Evolutionary conservation across 2,888 invertebrate species (phyloP).

Genomic region (Sycophila texana): DNA sequence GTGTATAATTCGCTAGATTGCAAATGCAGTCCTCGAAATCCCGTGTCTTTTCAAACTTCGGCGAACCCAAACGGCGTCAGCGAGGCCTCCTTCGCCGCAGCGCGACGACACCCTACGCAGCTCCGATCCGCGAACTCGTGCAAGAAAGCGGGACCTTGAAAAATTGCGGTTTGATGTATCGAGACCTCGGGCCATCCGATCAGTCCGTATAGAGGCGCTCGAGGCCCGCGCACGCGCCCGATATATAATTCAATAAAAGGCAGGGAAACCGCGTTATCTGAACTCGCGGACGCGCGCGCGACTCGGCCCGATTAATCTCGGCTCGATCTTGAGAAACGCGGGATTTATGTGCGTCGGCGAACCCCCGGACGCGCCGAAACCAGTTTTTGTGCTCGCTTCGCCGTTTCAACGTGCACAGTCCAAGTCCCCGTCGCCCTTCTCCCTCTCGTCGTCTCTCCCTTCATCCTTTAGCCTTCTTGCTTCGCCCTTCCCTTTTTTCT

Average conservation of each 20-base stretch:
- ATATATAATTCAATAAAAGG: slow-evolving; percentile 67
- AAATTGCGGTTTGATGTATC: slow-evolving; percentile 33
- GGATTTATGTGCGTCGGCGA: slow-evolving; percentile 65
- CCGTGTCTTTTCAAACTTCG: too few species aligned
- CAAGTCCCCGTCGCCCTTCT: background rate
- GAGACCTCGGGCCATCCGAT: background rate
- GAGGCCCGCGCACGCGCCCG: background rate
- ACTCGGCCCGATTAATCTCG: slow-evolving; percentile 68
- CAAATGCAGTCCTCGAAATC: background rate
- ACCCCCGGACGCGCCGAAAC: slow-evolving; percentile 58
- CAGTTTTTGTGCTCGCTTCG: slow-evolving; percentile 60
- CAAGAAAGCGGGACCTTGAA: slow-evolving; percentile 26
- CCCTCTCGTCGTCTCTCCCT: background rate
- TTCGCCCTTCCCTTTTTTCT: slow-evolving; percentile 24
- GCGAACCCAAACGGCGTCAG: too few species aligned
- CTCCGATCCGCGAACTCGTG: too few species aligned
- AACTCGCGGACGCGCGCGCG: slow-evolving; percentile 57
- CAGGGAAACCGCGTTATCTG: slow-evolving; percentile 63
- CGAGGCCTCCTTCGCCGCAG: background rate
- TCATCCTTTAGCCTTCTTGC: slow-evolving; percentile 15
- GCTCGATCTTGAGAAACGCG: slow-evolving; percentile 68
- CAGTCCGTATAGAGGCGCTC: background rate
- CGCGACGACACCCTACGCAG: background rate
- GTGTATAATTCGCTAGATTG: too few species aligned
- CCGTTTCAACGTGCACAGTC: background rate